Conservation (phyloP, 1,140 invertebrate genomes). For the Mesaphorura yosii region DNA sequence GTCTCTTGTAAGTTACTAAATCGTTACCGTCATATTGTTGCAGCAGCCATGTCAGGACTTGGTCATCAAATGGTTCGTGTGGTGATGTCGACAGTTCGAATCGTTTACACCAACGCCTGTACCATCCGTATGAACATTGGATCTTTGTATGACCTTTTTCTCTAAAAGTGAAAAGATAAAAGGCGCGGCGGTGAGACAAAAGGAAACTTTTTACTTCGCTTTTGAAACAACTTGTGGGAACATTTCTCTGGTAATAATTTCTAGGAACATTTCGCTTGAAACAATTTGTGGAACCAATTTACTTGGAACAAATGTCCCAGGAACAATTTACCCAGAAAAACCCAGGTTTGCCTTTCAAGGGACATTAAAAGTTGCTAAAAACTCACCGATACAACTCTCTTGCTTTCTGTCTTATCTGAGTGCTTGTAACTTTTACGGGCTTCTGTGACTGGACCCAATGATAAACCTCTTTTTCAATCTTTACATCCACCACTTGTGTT, state of each 20-base stretch:
- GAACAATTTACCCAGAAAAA: too few species aligned
- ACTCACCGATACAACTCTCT: background rate
- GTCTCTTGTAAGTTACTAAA: constrained; percentile 10
- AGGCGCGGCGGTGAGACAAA: constrained; percentile 4
- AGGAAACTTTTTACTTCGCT: background rate
- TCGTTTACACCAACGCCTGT: constrained; percentile 21
- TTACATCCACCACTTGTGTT: background rate
- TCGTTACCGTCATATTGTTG: constrained; percentile 18
- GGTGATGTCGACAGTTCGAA: background rate
- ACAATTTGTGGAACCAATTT: too few species aligned
- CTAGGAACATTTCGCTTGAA: too few species aligned
- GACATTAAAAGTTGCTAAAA: too few species aligned
- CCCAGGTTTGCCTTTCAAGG: too few species aligned
- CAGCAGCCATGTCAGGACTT: constrained; percentile 24
- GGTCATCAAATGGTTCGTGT: constrained; percentile 13
- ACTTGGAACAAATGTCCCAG: too few species aligned
- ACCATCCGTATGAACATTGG: constrained; percentile 31
- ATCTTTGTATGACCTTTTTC: constrained; percentile 14
- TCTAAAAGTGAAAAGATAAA: background rate
- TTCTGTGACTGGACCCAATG: background rate
- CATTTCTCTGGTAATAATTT: too few species aligned
- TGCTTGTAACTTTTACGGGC: background rate
- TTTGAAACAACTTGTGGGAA: background rate
- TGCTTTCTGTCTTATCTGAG: background rate
- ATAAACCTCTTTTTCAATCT: background rate